Evolutionary conservation across 2,113 vertebrate genomes (phyloP).

Genomic region (Loxodonta africana): DNA sequence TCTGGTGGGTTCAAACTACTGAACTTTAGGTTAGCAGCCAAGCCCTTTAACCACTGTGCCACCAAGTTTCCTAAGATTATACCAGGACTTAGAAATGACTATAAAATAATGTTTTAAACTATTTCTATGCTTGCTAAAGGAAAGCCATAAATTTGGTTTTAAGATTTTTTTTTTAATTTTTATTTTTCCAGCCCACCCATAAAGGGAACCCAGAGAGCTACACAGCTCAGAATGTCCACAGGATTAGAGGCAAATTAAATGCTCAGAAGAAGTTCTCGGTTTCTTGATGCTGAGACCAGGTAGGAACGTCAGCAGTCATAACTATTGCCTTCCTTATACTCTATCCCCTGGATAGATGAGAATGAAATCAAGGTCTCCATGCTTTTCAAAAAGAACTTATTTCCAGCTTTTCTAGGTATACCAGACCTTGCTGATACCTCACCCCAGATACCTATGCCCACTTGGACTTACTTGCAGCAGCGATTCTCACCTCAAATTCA

Average conservation of each 20-base stretch:
- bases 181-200: neutral
- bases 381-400: neutral
- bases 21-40: too few species aligned
- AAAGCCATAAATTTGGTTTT: neutral
- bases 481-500: rapidly evolving
- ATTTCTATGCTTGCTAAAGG: neutral
- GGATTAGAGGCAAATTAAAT: rapidly evolving
- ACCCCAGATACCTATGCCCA: rapidly evolving
- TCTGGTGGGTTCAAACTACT: too few species aligned
- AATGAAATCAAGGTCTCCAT: rapidly evolving
- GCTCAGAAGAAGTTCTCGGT: neutral
- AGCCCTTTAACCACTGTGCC: too few species aligned
- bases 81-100: neutral
- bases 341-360: neutral
- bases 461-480: neutral
- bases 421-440: rapidly evolving
- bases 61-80: too few species aligned
- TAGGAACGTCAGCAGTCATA: neutral
- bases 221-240: rapidly evolving
- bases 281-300: neutral
- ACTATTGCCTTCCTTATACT: too few species aligned
- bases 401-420: neutral
- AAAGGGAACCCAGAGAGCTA: neutral
- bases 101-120: neutral
- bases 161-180: neutral